These are phyloP conservation scores for Ephydatia muelleri DNA, from an alignment of 37 sponge, comb jelly and placozoan species.

Conservation along the genomic window DNA sequence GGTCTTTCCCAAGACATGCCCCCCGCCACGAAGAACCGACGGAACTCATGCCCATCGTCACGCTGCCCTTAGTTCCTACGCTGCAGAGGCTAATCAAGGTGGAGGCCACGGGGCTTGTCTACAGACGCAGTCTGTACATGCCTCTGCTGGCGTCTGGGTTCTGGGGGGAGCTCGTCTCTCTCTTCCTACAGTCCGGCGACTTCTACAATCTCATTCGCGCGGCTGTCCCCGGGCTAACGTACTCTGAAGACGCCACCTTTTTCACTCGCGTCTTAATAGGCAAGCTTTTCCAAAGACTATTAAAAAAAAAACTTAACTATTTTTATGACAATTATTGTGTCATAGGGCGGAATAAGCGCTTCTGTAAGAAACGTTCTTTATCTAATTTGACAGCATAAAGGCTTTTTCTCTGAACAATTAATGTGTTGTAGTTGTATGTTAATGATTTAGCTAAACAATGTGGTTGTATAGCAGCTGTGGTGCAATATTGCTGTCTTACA, in stretches of 20 bases:
- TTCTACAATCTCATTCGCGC: constrained; percentile 23
- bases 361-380: too few relatives aligned
- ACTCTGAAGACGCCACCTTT: too few relatives aligned
- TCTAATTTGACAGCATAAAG: too few relatives aligned
- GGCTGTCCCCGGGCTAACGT: background rate
- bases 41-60: background rate
- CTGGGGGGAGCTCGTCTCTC: constrained; percentile 71
- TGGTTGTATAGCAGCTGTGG: too few relatives aligned
- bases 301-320: background rate
- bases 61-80: background rate
- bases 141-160: constrained; percentile 66
- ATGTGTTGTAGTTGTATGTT: too few relatives aligned
- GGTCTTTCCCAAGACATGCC: constrained; percentile 21
- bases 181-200: constrained; percentile 54
- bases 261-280: too few relatives aligned
- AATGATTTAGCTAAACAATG: too few relatives aligned
- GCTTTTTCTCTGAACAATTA: too few relatives aligned
- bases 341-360: too few relatives aligned
- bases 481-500: too few relatives aligned
- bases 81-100: background rate
- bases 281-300: background rate
- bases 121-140: constrained; percentile 40
- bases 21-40: background rate
- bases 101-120: constrained; percentile 32
- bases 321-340: too few relatives aligned